Evolutionary conservation across 2,888 invertebrate genomes (phyloP).

Genomic region (Camptogramma bilineatum): DNA sequence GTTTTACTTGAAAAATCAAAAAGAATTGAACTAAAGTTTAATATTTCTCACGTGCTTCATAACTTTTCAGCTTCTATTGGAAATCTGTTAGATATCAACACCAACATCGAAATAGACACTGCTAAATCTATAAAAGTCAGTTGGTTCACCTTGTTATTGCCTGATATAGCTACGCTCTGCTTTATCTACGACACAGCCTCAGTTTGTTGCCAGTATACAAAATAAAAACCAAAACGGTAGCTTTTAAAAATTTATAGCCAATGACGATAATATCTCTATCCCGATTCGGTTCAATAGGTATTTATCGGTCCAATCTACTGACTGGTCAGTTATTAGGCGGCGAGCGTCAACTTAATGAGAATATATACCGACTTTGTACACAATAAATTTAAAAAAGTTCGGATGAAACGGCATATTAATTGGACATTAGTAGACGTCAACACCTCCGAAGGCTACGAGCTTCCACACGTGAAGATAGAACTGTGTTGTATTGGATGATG

Average conservation of each 20-base stretch:
- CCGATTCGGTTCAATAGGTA: slow-evolving; percentile 58
- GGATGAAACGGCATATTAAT: slow-evolving; percentile 81
- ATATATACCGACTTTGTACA: slow-evolving; percentile 74
- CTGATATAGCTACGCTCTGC: too few species aligned
- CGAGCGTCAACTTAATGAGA: slow-evolving; percentile 82
- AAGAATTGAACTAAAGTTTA: too few species aligned
- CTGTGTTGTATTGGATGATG: too few species aligned
- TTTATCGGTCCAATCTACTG: slow-evolving; percentile 79
- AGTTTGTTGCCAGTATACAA: slow-evolving; percentile 10
- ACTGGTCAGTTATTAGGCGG: slow-evolving; percentile 74
- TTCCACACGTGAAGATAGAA: neutral
- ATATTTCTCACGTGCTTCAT: too few species aligned
- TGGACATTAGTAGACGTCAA: slow-evolving; percentile 79
- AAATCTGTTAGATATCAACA: too few species aligned
- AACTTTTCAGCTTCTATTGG: too few species aligned
- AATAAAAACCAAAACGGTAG: slow-evolving; percentile 27
- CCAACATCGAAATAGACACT: neutral
- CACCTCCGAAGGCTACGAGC: slow-evolving; percentile 55
- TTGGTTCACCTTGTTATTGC: neutral
- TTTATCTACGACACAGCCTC: slow-evolving; percentile 5
- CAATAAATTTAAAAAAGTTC: slow-evolving; percentile 77
- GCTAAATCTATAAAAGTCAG: neutral
- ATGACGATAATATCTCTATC: slow-evolving; percentile 53
- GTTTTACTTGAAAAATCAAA: too few species aligned
- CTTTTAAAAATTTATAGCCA: slow-evolving; percentile 31